A percentile compares a stretch with the other conserved stretches of the same genome.
Evolutionary conservation across 2,113 vertebrate genomes (phyloP).

Genomic region (Melierax canorus): DNA sequence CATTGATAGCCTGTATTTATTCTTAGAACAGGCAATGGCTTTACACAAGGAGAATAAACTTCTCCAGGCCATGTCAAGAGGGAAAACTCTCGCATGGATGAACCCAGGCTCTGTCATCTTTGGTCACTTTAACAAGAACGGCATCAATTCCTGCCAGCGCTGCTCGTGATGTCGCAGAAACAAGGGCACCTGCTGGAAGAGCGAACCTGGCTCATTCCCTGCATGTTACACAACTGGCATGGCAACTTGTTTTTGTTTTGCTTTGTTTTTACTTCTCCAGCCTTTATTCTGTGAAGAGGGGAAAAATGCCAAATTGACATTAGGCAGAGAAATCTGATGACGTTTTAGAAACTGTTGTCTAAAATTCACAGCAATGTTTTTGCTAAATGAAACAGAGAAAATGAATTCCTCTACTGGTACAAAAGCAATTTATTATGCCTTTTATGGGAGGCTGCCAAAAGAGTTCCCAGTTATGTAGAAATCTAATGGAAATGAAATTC

Average conservation of each 20-base stretch:
- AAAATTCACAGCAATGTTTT: slow-evolving; percentile 67
- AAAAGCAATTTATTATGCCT: slow-evolving; percentile 72
- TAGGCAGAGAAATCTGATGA: slow-evolving; percentile 67
- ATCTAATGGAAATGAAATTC: slow-evolving; percentile 63
- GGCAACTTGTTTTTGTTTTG: slow-evolving; percentile 20
- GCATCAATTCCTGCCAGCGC: background rate
- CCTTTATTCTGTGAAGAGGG: background rate
- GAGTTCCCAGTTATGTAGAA: slow-evolving; percentile 65
- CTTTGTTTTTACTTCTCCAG: background rate
- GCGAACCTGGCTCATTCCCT: background rate
- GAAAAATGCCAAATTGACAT: slow-evolving; percentile 61
- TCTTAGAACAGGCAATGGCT: background rate
- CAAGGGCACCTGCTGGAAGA: background rate
- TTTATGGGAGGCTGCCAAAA: slow-evolving; percentile 69
- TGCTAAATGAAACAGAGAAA: slow-evolving; percentile 74
- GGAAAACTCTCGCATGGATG: background rate
- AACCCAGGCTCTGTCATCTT: background rate
- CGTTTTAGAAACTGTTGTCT: slow-evolving; percentile 67
- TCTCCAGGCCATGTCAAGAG: background rate
- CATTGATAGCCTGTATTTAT: background rate
- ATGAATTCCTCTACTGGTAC: slow-evolving; percentile 71
- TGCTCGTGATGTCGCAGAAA: background rate
- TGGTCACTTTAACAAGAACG: background rate
- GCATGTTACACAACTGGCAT: fast-evolving
- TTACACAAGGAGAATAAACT: background rate